phyloP scores from a whole-genome alignment of 1,140 invertebrate species.

The Zaprionus kolodkinae region DNA sequence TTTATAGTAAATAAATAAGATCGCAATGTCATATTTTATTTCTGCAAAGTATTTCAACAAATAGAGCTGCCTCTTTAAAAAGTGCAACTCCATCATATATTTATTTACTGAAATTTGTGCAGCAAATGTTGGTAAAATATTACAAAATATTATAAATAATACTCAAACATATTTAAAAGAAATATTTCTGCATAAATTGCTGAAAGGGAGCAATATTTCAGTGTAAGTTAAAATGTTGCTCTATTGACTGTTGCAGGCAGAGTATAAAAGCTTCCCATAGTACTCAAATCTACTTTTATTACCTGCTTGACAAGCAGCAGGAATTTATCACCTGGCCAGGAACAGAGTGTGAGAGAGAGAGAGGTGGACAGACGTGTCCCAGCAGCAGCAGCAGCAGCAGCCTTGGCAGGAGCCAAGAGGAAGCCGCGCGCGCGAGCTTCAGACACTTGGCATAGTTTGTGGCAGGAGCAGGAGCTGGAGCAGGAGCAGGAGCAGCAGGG shows the following conservation, averaged over 20 bases:
- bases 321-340: constrained; percentile 67
- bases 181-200: background rate
- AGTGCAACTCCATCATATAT: too few relatives aligned
- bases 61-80: too few relatives aligned
- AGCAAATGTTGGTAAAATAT: background rate
- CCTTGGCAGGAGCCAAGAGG: constrained; percentile 24
- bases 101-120: too few relatives aligned
- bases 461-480: constrained; percentile 38
- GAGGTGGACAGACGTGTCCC: background rate
- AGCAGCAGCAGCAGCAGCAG: background rate
- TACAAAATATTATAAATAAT: background rate
- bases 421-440: constrained; percentile 51
- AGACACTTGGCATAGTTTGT: constrained; percentile 81
- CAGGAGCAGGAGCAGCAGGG: constrained; percentile 8
- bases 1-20: too few relatives aligned
- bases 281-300: constrained; percentile 46
- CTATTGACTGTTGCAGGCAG: constrained; percentile 12
- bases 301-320: constrained; percentile 53
- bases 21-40: too few relatives aligned
- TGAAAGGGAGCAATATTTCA: background rate
- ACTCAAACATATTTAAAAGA: background rate
- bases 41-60: too few relatives aligned
- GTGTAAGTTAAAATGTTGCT: constrained; percentile 1
- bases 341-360: constrained; percentile 25
- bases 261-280: constrained; percentile 34